Percentiles rank a stretch among this genome's conserved stretches.
Conservation (phyloP, 2,797 vertebrate species). For the Cryptoprocta ferox region DNA sequence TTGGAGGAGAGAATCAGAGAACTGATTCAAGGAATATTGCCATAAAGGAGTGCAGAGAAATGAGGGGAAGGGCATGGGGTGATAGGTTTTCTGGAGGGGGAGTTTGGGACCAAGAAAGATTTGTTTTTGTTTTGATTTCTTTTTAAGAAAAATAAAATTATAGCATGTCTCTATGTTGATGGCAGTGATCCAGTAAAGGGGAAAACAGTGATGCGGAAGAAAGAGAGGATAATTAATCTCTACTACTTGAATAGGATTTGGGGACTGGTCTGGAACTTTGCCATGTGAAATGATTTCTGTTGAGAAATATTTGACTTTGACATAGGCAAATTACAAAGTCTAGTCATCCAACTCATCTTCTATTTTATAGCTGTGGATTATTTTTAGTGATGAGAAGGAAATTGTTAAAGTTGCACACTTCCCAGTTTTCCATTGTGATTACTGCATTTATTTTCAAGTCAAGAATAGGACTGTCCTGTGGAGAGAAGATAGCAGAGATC, state of each 20-base stretch:
- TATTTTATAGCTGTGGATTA: conserved; percentile 50
- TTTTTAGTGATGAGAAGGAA: neutral
- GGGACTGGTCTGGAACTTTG: neutral
- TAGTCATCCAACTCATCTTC: neutral
- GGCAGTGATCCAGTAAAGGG: neutral
- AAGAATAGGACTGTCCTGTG: neutral
- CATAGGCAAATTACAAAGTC: conserved; percentile 11
- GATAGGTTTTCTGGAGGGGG: neutral
- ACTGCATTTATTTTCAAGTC: neutral
- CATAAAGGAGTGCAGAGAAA: neutral
- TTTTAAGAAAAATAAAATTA: neutral
- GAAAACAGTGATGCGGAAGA: neutral
- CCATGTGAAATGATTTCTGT: conserved; percentile 22
- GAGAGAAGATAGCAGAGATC: neutral
- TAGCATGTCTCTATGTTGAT: neutral
- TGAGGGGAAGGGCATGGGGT: neutral
- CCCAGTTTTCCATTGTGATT: neutral
- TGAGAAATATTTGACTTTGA: conserved; percentile 12
- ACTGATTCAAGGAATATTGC: neutral
- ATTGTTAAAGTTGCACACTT: neutral
- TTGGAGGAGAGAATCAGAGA: neutral
- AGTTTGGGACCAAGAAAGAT: neutral
- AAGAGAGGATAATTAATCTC: neutral
- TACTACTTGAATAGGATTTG: conserved; percentile 33
- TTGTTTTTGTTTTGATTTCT: conserved; percentile 7